Evolutionary conservation across 2,888 invertebrate genomes (phyloP).

Genomic region (Podabrus alpinus): DNA sequence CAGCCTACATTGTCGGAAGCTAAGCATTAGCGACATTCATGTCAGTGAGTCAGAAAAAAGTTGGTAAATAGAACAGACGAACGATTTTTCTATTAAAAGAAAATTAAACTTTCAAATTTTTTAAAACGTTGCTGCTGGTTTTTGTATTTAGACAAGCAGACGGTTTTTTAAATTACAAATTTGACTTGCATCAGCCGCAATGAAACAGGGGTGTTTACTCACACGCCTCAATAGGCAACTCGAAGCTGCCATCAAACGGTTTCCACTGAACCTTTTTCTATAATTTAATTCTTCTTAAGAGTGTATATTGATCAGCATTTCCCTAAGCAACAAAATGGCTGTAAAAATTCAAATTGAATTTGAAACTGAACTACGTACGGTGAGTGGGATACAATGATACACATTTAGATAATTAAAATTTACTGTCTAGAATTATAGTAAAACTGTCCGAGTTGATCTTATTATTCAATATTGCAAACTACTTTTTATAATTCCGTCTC

Average conservation of each 20-base stretch:
- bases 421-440: too few relatives aligned
- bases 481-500: too few relatives aligned
- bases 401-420: background rate
- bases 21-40: conserved; percentile 10
- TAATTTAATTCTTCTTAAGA: background rate
- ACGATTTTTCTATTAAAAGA: background rate
- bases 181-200: background rate
- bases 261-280: background rate
- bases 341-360: background rate
- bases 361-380: background rate
- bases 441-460: too few relatives aligned
- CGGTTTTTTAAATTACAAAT: background rate
- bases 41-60: conserved; percentile 6
- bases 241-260: background rate
- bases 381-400: background rate
- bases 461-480: too few relatives aligned
- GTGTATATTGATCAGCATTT: background rate
- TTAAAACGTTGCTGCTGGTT: background rate
- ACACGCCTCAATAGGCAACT: background rate
- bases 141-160: background rate
- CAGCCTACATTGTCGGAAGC: conserved; percentile 9
- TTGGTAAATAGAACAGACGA: background rate
- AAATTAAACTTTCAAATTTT: background rate
- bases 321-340: background rate
- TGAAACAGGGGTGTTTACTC: background rate